Base-by-base conservation (phyloP, 2,888 invertebrate species). In the Macropis europaea region DNA sequence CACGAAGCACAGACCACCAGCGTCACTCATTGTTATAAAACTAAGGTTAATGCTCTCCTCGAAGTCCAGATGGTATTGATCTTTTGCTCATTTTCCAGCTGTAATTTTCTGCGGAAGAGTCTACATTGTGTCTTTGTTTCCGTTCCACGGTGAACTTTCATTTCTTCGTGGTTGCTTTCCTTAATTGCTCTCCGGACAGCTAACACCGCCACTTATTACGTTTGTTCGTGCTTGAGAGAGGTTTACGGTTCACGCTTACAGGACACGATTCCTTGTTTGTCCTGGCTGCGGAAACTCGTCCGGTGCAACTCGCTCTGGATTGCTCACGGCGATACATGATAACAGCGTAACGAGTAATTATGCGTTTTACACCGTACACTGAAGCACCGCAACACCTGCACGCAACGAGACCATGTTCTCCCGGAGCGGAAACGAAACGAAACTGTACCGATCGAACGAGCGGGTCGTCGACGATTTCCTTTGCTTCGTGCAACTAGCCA, bases 291-390 rank as follows among this genome's bases (percentile, higher is more conserved):
- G 42, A 36, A 70, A 42, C 42, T 56, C 54, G 36, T 38, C 28
- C 2, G 36, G 45, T 30, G 43, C 22, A 54, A 59, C 62, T 60
- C 17, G 13, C 26, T 26, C 24, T 26, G 4, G 38, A 28, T 19
- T 34, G 61, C 62, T 59, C 9, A 11, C 6, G 32, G 76, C 67
- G 63, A 63, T 67, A 48, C 60, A 59, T 43, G 72, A 76, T 61
- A 70, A 71, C 40, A 53, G 40, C 34, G 53, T 72, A 60, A 67
- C 28, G 24, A 53, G 53, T 72, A 76, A 76, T 76, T 72, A 61
- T 45, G 17, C 34, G 32, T 57, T 40, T 52, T 40, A 11, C 28
- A 26, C 19, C 6, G 7, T 30, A 2, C 15, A n/a, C 9, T 15
- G 0, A 24, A 30, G 17, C 15, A 36, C n/a, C 24, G 24, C 1